Base-by-base conservation (phyloP, 2,888 invertebrate genomes). In the Nomada fucata region DNA sequence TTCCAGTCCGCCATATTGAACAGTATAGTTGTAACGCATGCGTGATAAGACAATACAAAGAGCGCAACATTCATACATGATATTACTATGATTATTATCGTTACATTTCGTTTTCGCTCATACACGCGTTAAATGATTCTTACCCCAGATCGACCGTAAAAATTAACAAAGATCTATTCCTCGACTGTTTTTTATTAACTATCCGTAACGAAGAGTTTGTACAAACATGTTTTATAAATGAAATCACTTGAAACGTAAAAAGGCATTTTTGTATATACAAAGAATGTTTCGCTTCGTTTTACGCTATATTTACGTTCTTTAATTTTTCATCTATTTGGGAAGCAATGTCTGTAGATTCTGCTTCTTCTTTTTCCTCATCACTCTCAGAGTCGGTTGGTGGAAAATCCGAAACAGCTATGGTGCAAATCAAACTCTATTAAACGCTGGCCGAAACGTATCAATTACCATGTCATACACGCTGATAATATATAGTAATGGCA, bases 331-430 rank as follows among this genome's bases (percentile, higher is more conserved):
- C 55, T 72, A 80, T 55, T 65, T 83, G 36, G 2, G 68, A 75
- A 44, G 72, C 55, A n/a, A 50, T n/a, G 13, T 61, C 64, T 10
- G 42, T 29, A 1, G 26, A 5, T 5, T 4, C 47, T 11, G 70
- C n/a, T 69, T 72, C 67, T 47, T 75, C 88, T 52, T 90, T 61
- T 26, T 90, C 89, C 13, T 89, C 89, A 26, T 92, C 91, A 1
- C 86, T 88, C 79, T 93, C 93, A 10, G 90, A 88, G 20, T 92
- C 92, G 2, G 88, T 90, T 26, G 92, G 91, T n/a, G 93, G 93
- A 67, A 90, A 92, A 88, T 92, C 93, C 11, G 91, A 88, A 63
- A 90, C 84, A 53, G 91, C 93, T 93, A 47, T 20, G 0, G 10
- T 61, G 64, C 4, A n/a, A 61, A 26, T 68, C 73, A 36, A 52